These are phyloP conservation scores for Rhodophaea formosa DNA, from an alignment of 2,888 invertebrate species.

Conservation along the genomic window DNA sequence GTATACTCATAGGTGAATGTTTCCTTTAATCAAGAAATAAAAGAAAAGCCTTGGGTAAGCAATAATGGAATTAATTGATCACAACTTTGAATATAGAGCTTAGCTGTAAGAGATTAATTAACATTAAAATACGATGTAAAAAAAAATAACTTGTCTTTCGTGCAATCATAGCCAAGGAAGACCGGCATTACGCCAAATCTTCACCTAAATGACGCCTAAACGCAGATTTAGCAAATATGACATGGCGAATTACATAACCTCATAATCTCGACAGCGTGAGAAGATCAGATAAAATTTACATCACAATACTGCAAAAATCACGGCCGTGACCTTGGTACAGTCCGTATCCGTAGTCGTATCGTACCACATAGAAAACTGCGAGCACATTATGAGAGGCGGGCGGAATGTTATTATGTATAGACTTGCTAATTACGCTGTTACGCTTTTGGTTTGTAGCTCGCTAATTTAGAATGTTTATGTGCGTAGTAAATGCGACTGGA, in stretches of 20 bases:
- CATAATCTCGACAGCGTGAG: conserved; percentile 43
- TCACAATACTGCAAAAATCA: conserved; percentile 13
- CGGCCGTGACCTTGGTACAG: conserved; percentile 15
- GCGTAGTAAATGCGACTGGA: too few relatives aligned
- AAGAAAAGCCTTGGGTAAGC: too few relatives aligned
- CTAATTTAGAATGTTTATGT: too few relatives aligned
- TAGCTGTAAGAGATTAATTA: too few relatives aligned
- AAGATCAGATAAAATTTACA: conserved; percentile 48
- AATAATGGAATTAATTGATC: too few relatives aligned
- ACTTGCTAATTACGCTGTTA: neutral
- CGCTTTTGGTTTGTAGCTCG: too few relatives aligned
- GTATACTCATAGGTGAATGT: too few relatives aligned
- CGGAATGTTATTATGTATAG: neutral
- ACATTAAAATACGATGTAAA: too few relatives aligned
- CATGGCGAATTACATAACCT: conserved; percentile 24
- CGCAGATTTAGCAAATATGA: neutral
- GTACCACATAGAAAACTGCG: neutral
- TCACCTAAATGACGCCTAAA: neutral
- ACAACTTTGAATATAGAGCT: too few relatives aligned
- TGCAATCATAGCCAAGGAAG: neutral
- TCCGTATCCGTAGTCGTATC: neutral
- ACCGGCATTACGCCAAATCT: neutral
- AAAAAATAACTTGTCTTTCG: too few relatives aligned
- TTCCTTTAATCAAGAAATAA: too few relatives aligned
- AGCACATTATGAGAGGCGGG: conserved; percentile 5